Evolutionary conservation across 2,797 vertebrate species (phyloP).

Genomic region (Aulostomus chinensis): DNA sequence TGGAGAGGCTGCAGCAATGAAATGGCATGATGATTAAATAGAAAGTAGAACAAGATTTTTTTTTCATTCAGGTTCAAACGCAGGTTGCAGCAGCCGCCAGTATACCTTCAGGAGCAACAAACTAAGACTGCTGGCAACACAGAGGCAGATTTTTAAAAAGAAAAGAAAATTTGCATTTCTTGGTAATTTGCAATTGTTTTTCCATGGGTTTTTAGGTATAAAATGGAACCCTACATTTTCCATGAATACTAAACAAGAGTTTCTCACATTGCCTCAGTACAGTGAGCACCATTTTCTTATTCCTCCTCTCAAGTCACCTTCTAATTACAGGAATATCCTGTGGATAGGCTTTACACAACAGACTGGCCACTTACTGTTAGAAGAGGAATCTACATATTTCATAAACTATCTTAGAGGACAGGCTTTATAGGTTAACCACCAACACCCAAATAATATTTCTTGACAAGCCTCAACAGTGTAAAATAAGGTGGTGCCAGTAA

Average conservation of each 20-base stretch:
- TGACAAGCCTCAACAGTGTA: too few species aligned
- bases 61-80: neutral
- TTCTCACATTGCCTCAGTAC: neutral
- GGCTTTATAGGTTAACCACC: too few species aligned
- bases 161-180: neutral
- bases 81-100: slow-evolving; percentile 1
- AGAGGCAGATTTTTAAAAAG: neutral
- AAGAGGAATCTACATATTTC: too few species aligned
- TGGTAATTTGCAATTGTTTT: neutral
- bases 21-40: neutral
- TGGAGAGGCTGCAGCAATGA: neutral
- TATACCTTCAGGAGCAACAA: slow-evolving; percentile 1
- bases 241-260: neutral
- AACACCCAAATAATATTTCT: too few species aligned
- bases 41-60: neutral
- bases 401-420: too few species aligned
- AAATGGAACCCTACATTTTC: neutral
- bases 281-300: neutral
- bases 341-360: too few species aligned
- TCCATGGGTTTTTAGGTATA: neutral
- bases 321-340: too few species aligned
- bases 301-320: neutral
- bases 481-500: too few species aligned
- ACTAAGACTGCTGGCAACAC: neutral
- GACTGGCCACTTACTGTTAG: too few species aligned